Evolutionary conservation across 2,888 invertebrate genomes (phyloP), one percentile per base, ranked within the genome.

Genomic region (Noctuana brunneofusca): DNA sequence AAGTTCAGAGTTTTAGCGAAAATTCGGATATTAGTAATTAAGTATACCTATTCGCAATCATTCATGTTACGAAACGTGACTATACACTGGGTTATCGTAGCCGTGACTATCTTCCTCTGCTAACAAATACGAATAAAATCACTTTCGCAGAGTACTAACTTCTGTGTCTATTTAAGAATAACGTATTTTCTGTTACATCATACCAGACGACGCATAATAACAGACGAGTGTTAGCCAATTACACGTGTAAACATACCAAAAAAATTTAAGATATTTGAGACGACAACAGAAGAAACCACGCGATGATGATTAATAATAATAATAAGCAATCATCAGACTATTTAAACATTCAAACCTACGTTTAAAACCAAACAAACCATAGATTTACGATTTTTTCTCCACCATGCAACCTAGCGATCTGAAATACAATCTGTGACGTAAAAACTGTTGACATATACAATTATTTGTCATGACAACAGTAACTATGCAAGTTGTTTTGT

Each of bases 391-490:
- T 27, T 27, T 27, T 9, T 27, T 27, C 9, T 27, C 8, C 27
- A 27, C 9, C 9, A 27, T 27, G 2, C 1, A 27, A 27, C 6
- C 1, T 27, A 27, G 27, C 9, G 9, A 27, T n/a, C n/a, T n/a
- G n/a, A 8, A 27, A 27, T 27, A 27, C 27, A 9, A 27, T 27
- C 27, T 0, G 9, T 27, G 8, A 1, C 27, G 1, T 3, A 11
- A 32, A 32, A 12, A 32, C 14, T n/a, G 0, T 41, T 8, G 14
- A 27, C 27, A n/a, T n/a, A n/a, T 5, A 3, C 3, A 22, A 27
- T 8, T 3, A 11, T 16, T 27, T 48, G 46, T 41, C 55, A 69
- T 83, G 76, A 75, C 84, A 75, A 89, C 87, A 65, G 87, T 87
- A 82, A 74, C 79, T 73, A 81, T 74, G 79, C 27, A 49, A 12